phyloP scores from a whole-genome alignment of 2,888 invertebrate species.

The Elysia crispata region DNA sequence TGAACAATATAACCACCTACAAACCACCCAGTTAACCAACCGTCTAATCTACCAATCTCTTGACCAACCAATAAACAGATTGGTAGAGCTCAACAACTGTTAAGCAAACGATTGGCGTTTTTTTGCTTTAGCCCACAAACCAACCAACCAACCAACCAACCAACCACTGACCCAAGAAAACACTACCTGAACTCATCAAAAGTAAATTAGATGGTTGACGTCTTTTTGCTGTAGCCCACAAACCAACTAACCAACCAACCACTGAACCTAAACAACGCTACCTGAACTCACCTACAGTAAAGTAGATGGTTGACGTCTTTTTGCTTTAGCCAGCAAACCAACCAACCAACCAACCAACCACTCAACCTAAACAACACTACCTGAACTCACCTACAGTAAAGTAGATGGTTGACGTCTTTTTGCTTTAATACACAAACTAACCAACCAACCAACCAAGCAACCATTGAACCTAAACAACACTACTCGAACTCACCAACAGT shows the following conservation, averaged over 20 bases:
- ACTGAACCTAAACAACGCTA: neutral
- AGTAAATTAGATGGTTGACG: too few relatives aligned
- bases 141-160: neutral
- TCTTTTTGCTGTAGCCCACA: too few relatives aligned
- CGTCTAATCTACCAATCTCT: neutral
- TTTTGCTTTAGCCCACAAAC: neutral
- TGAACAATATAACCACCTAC: neutral
- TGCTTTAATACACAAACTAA: neutral
- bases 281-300: too few relatives aligned
- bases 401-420: neutral
- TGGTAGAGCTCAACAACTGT: too few relatives aligned
- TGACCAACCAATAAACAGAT: too few relatives aligned
- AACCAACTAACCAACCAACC: neutral
- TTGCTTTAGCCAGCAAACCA: too few relatives aligned
- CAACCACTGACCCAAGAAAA: neutral
- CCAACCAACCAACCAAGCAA: too few relatives aligned
- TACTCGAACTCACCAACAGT: constrained; percentile 48
- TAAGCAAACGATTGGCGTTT: too few relatives aligned
- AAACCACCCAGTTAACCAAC: neutral
- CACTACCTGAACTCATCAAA: too few relatives aligned
- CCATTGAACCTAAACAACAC: neutral
- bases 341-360: too few relatives aligned
- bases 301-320: too few relatives aligned
- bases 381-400: neutral
- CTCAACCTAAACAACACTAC: too few relatives aligned